Evolutionary conservation across 2,888 invertebrate species (phyloP), one percentile per base, ranked within the genome.

Genomic region (Caenorhabditis wallacei): DNA sequence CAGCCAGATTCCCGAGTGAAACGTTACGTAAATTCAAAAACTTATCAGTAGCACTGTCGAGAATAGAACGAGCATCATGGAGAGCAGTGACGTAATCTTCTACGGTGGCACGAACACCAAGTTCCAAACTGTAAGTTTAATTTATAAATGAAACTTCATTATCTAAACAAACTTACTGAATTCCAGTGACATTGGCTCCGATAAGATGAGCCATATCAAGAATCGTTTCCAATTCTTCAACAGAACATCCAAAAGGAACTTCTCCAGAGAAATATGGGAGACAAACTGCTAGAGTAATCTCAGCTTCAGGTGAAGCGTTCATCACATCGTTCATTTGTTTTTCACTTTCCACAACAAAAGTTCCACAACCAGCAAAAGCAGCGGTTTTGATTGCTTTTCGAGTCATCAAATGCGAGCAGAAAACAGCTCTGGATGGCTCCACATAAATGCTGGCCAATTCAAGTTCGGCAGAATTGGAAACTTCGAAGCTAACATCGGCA

Each of bases 401-500:
- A 5, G 85, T 87, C 80, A 82, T 71, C 43, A 87, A 13, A 3
- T 79, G 83, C 2, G 75, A 72, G 63, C 72, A 68, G 56, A 81
- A 79, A 8, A 87, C 48, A 16, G 84, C 56, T 46, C 82, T 68
- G 11, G 72, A 43, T 2, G 83, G 68, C 20, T 85, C 80, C 13
- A 84, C 76, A 40, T 82, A 64, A 7, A 66, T 37, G 16, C 43
- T 35, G 11, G 75, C 82, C 79, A 84, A 51, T 57, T 68, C 70
- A 20, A 84, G 63, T 40, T 86, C 86, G 3, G 56, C 40, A 0
- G 70, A 53, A 54, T 78, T 85, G 16, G 81, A 30, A 18, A 85
- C 98, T 94, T 98, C 98, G 93, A 99, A 99, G 84, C 95, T 95
- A 53, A 95, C 94, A 54, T 97, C 98, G 87, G 74, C 69, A 43